Conservation (phyloP, 1,140 invertebrate species). For the Neodiprion lecontei region DNA sequence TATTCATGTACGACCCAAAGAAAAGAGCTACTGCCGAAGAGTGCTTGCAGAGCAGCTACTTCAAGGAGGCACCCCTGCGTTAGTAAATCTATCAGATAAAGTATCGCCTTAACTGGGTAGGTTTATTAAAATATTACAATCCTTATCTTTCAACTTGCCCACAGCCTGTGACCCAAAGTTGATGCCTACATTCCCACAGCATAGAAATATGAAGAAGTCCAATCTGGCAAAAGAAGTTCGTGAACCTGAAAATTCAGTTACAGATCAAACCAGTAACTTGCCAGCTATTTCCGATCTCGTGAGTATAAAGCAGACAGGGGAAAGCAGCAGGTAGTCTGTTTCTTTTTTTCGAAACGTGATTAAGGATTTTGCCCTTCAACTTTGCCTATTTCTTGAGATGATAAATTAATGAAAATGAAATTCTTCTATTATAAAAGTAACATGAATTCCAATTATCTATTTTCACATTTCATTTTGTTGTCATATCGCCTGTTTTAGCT, state of each 20-base stretch:
- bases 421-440: constrained; percentile 24
- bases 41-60: constrained; percentile 94
- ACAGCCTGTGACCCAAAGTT: constrained; percentile 92
- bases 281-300: constrained; percentile 80
- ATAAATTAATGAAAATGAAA: constrained; percentile 3
- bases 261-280: constrained; percentile 75
- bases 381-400: no score
- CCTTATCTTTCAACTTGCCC: constrained; percentile 45
- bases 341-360: background rate
- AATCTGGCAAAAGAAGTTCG: constrained; percentile 59
- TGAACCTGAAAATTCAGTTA: constrained; percentile 65
- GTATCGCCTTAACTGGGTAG: background rate
- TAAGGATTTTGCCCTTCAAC: no score
- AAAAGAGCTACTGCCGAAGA: constrained; percentile 94
- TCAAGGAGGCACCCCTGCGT: constrained; percentile 93
- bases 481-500: constrained; percentile 58
- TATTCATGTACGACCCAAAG: constrained; percentile 97
- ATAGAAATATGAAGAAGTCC: constrained; percentile 82
- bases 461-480: constrained; percentile 10
- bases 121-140: constrained; percentile 20
- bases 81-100: constrained; percentile 58
- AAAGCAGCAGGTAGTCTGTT: no score
- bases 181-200: constrained; percentile 97
- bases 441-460: constrained; percentile 24
- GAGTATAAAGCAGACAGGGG: constrained; percentile 36